Percentiles rank a stretch among this genome's conserved stretches.
phyloP scores from a whole-genome alignment of 2,888 invertebrate species.

The Caenorhabditis sp. region DNA sequence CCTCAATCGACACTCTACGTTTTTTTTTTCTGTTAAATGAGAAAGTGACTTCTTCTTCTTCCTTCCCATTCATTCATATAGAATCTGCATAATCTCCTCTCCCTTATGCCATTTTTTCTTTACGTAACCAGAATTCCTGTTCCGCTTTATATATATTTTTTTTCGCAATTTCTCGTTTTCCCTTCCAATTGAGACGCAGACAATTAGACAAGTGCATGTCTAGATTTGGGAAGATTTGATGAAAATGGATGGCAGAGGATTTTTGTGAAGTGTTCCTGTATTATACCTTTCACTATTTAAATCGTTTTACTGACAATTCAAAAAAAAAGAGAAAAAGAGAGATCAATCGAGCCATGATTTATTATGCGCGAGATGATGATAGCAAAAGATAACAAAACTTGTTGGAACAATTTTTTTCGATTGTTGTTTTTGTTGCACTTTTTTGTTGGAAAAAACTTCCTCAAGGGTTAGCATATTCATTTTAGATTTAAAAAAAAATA shows the following conservation, averaged over 20 bases:
- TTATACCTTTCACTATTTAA: not conserved
- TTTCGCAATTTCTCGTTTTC: not conserved
- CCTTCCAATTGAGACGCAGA: not conserved
- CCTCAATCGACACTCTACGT: no score
- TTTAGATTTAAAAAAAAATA: no score
- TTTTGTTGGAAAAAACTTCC: not conserved
- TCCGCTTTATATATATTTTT: not conserved
- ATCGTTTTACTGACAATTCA: not conserved
- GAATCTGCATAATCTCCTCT: not conserved
- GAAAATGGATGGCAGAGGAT: not conserved
- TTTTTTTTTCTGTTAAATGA: no score
- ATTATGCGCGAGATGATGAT: not conserved
- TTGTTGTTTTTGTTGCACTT: not conserved
- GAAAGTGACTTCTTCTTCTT: not conserved
- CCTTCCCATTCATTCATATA: not conserved
- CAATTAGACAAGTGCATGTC: not conserved
- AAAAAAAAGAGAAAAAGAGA: not conserved
- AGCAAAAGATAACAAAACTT: not conserved
- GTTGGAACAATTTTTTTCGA: not conserved
- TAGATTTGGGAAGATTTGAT: not conserved
- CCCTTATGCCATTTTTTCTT: not conserved
- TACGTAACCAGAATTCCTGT: conserved; percentile 1
- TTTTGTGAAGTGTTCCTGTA: not conserved
- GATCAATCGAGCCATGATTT: no score
- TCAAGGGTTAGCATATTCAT: no score